Base-by-base conservation (phyloP, 2,113 vertebrate genomes). In the Galbula dea region DNA sequence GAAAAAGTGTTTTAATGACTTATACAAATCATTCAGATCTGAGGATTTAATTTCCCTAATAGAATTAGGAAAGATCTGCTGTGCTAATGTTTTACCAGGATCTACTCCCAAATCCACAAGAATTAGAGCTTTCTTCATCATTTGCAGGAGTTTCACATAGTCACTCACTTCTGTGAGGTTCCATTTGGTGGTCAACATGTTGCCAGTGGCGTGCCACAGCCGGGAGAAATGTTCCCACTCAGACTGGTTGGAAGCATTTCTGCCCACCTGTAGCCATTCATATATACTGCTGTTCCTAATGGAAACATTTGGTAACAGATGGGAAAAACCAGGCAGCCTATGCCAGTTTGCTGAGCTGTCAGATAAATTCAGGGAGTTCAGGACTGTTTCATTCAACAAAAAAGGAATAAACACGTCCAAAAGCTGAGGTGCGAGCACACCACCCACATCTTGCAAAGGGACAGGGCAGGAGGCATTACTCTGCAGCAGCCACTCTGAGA, bases 111-210 rank as follows among this genome's bases (percentile, higher is more conserved):
- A 86, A 37, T 96, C 91, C 51, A 95, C 67, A 1, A 97, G 85
- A 80, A 87, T 71, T 32, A 97, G 71, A 80, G 92, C 91, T 75
- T 86, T 95, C 48, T 67, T 89, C 85, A 96, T 39, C 0, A 63
- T 67, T 83, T 97, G 87, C 61, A 97, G 78, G 52, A 96, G 45
- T 58, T 90, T 86, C 73, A 94, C 62, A 43, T 94, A 97, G 22
- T 91, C 63, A 43, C 6, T 49, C 85, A 96, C 85, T 66, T 96
- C 79, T 1, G 90, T 94, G 3, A 94, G 59, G 55, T 94, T 97
- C 96, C 97, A 97, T 32, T 92, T 96, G 80, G 76, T 93, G 90
- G 68, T 91, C 61, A 91, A 78, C 43, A 85, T 3, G 1, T 61
- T 76, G 55, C 93, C 87, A 41, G 81, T 51, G 41, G 83, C 71